Evolutionary conservation across 2,888 invertebrate genomes (phyloP).

Genomic region (Frankliniella intonsa): DNA sequence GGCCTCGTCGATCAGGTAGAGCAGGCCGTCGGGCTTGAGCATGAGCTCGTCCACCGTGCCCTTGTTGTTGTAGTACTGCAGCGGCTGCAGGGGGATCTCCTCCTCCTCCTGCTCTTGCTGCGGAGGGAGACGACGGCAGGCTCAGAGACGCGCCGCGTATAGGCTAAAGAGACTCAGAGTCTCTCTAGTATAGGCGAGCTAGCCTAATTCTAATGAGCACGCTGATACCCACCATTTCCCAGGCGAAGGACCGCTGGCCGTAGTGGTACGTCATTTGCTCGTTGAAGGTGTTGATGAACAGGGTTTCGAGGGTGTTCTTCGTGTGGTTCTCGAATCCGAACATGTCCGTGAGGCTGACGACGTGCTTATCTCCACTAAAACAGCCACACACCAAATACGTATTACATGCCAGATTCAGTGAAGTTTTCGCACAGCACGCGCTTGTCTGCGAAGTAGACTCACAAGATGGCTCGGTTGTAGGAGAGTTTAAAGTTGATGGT

Average conservation of each 20-base stretch:
- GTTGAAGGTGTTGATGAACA: conserved; percentile 83
- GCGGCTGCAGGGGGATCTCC: conserved; percentile 62
- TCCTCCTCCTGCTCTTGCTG: conserved; percentile 71
- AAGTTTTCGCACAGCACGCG: conserved; percentile 15
- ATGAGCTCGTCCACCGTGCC: conserved; percentile 82
- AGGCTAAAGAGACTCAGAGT: conserved; percentile 28
- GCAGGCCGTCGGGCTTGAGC: conserved; percentile 74
- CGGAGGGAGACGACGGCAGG: conserved; percentile 31
- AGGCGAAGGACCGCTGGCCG: conserved; percentile 84
- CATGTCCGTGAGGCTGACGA: conserved; percentile 78
- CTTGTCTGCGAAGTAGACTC: conserved; percentile 48
- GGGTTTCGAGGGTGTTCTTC: conserved; percentile 78
- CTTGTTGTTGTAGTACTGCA: conserved; percentile 84
- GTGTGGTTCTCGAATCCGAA: conserved; percentile 89
- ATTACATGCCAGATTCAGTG: conserved; percentile 30
- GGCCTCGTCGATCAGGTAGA: conserved; percentile 83
- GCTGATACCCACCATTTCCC: conserved; percentile 66
- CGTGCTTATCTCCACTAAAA: conserved; percentile 76
- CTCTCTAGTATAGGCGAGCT: conserved; percentile 12
- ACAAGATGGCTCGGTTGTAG: conserved; percentile 81
- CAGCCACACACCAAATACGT: conserved; percentile 30
- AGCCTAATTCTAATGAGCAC: background rate
- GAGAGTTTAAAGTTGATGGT: conserved; percentile 78
- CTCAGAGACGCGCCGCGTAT: conserved; percentile 17
- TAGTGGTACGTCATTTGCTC: conserved; percentile 93